Percentiles rank a stretch among this genome's conserved stretches.
These are phyloP conservation scores for Nasonia oneida DNA, from an alignment of 2,888 invertebrate genomes.

Conservation along the genomic window DNA sequence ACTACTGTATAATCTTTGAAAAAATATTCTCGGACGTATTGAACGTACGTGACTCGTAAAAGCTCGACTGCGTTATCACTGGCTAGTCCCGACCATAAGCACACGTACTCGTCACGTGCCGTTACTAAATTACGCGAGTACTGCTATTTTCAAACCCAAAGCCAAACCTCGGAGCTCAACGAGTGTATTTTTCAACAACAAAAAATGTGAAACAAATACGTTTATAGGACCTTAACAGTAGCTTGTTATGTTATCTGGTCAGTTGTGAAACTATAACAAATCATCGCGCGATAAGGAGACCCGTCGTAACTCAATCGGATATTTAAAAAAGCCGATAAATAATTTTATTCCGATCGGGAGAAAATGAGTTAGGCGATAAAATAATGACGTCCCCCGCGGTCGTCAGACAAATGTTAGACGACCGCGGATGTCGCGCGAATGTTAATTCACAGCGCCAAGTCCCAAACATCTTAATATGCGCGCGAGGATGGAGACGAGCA, in stretches of 20 bases:
- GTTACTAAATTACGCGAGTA: not conserved
- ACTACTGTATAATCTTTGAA: too few species aligned
- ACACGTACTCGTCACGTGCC: too few species aligned
- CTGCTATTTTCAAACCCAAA: not conserved
- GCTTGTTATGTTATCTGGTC: too few species aligned
- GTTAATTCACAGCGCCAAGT: slow-evolving; percentile 39
- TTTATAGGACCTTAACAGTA: too few species aligned
- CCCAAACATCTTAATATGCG: slow-evolving; percentile 44
- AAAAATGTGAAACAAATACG: too few species aligned
- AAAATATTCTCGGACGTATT: not conserved
- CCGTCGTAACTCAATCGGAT: not conserved
- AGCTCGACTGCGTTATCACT: not conserved
- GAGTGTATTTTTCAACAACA: too few species aligned
- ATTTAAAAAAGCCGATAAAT: not conserved
- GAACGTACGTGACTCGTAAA: not conserved
- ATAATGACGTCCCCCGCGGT: slow-evolving; percentile 25
- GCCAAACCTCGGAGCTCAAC: not conserved
- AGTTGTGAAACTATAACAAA: not conserved
- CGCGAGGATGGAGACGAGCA: not conserved
- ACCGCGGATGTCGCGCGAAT: not conserved
- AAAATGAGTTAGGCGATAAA: slow-evolving; percentile 15
- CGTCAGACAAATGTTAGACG: slow-evolving; percentile 36
- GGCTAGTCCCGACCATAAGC: too few species aligned
- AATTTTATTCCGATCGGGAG: not conserved
- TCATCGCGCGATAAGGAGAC: not conserved